Conservation (phyloP, 2,797 vertebrate genomes). For the Rhinogobio ventralis region DNA sequence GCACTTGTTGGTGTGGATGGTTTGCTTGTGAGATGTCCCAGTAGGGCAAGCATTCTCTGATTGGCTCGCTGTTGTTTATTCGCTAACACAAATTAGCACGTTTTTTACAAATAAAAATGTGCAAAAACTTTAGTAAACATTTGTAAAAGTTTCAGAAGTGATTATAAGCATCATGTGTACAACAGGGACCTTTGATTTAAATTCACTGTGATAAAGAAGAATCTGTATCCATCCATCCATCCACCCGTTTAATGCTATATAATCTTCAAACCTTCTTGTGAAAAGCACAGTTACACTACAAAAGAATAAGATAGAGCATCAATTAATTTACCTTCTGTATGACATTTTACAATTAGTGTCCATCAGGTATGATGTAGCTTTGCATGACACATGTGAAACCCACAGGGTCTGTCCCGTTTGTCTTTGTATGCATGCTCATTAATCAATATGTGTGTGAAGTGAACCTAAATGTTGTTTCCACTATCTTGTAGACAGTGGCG, state of each 20-base stretch:
- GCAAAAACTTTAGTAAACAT: constrained; percentile 1
- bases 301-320: constrained; percentile 49
- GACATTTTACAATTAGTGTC: constrained; percentile 52
- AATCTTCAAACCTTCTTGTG: constrained; percentile 27
- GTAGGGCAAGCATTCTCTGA: constrained; percentile 26
- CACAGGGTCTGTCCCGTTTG: constrained; percentile 36
- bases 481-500: not conserved
- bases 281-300: not conserved
- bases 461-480: constrained; percentile 38
- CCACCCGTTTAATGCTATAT: not conserved
- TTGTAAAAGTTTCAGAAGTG: not conserved
- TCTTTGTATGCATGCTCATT: constrained; percentile 45
- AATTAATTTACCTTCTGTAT: constrained; percentile 51
- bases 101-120: constrained; percentile 27
- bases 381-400: constrained; percentile 30
- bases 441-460: constrained; percentile 41
- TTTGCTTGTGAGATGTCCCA: constrained; percentile 38
- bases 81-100: not conserved
- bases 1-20: constrained; percentile 23
- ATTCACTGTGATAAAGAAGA: not conserved
- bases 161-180: not conserved
- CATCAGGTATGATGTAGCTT: constrained; percentile 26
- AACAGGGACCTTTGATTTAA: not conserved
- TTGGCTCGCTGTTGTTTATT: constrained; percentile 23
- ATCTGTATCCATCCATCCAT: no score